Conservation (phyloP, 2,797 vertebrate species). For the Myiothlypis coronata region DNA sequence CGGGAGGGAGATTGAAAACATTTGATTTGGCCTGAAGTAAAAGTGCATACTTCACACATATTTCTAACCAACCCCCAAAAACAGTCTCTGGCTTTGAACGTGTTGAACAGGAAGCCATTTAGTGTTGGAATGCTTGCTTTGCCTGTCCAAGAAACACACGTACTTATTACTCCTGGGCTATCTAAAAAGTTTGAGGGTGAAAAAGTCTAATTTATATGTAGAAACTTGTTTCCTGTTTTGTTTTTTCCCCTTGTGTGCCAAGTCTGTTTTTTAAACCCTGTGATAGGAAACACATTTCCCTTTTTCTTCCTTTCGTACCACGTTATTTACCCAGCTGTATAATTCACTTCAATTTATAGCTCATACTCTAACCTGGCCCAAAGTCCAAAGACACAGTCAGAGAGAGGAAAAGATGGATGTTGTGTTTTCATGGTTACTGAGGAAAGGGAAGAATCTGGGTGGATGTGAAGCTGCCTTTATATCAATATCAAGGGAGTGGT, state of each 20-base stretch:
- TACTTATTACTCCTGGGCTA: slow-evolving; percentile 81
- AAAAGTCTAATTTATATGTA: slow-evolving; percentile 83
- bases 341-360: slow-evolving; percentile 74
- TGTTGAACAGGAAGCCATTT: slow-evolving; percentile 95
- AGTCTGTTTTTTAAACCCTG: slow-evolving; percentile 72
- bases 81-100: slow-evolving; percentile 83
- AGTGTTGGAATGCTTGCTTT: slow-evolving; percentile 89
- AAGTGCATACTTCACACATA: slow-evolving; percentile 84
- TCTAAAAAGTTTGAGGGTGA: slow-evolving; percentile 76
- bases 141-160: slow-evolving; percentile 82
- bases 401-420: slow-evolving; percentile 57
- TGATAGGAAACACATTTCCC: slow-evolving; percentile 77
- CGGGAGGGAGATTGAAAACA: slow-evolving; percentile 78
- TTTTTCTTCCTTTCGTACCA: slow-evolving; percentile 28
- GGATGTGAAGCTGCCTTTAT: slow-evolving; percentile 37
- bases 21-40: slow-evolving; percentile 92
- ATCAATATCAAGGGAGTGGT: slow-evolving; percentile 53
- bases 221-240: slow-evolving; percentile 76
- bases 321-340: slow-evolving; percentile 78
- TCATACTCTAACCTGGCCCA: slow-evolving; percentile 66
- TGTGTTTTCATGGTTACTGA: slow-evolving; percentile 66
- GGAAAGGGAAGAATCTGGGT: slow-evolving; percentile 64
- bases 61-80: slow-evolving; percentile 87
- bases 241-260: slow-evolving; percentile 64
- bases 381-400: slow-evolving; percentile 65